Conservation (phyloP, 2,797 vertebrate species). For the Acrossocheilus fasciatus region DNA sequence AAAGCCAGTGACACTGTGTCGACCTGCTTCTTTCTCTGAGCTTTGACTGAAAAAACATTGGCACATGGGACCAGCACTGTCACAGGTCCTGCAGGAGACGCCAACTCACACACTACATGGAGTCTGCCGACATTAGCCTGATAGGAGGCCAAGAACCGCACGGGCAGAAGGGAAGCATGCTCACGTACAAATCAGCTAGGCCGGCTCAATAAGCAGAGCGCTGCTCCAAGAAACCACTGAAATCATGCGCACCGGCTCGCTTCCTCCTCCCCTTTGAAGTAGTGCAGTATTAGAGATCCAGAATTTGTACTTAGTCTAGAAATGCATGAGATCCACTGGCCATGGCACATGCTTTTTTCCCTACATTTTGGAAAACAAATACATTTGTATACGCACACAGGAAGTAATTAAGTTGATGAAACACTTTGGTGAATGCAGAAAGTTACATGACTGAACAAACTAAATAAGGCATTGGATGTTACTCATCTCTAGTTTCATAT, state of each 20-base stretch:
- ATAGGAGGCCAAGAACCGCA: constrained; percentile 13
- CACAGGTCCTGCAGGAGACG: constrained; percentile 48
- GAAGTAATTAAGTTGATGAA: constrained; percentile 21
- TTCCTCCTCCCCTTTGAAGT: constrained; percentile 45
- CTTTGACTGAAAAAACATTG: constrained; percentile 44
- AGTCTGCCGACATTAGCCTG: constrained; percentile 37
- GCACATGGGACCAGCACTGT: constrained; percentile 56
- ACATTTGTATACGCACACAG: constrained; percentile 28
- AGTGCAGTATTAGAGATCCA: constrained; percentile 46
- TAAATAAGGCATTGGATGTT: constrained; percentile 1
- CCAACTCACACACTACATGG: constrained; percentile 30
- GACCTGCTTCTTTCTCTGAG: constrained; percentile 45
- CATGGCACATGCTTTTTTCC: constrained; percentile 52
- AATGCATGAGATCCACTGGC: constrained; percentile 53
- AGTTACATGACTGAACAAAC: neutral
- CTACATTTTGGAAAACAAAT: constrained; percentile 40
- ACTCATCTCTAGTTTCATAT: constrained; percentile 17
- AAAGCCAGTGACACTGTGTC: constrained; percentile 17
- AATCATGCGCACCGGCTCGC: constrained; percentile 37
- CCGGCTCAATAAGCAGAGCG: constrained; percentile 38
- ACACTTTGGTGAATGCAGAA: constrained; percentile 18
- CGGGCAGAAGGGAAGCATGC: constrained; percentile 34
- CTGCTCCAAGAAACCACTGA: constrained; percentile 22
- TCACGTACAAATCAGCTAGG: constrained; percentile 34
- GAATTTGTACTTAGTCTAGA: constrained; percentile 41